A percentile compares a stretch with the other conserved stretches of the same genome.
These are phyloP conservation scores for Carterocephalus palaemon DNA, from an alignment of 2,888 invertebrate genomes.

Conservation along the genomic window DNA sequence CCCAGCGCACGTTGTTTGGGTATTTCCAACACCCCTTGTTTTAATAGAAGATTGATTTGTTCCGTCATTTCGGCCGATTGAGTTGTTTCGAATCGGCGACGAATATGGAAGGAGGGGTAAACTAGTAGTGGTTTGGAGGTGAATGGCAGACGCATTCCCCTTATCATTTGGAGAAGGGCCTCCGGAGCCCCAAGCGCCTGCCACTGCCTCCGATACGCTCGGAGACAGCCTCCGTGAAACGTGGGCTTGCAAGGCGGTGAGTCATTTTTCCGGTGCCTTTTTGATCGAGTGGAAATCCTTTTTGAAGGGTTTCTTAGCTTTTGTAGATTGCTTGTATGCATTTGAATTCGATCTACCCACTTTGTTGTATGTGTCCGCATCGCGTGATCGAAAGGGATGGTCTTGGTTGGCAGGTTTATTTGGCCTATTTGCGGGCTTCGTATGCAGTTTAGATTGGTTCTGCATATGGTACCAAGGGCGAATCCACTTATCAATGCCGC, in stretches of 20 bases:
- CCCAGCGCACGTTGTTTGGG: not conserved
- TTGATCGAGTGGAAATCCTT: not conserved
- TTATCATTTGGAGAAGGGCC: conserved; percentile 20
- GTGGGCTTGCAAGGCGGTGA: not conserved
- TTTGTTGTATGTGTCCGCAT: not conserved
- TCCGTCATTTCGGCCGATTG: not conserved
- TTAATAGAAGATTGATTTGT: not conserved
- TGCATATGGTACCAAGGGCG: not conserved
- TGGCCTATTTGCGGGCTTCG: not conserved
- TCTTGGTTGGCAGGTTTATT: not conserved
- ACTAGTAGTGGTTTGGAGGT: conserved; percentile 17
- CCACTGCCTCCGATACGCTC: conserved; percentile 27
- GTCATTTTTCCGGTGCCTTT: conserved; percentile 9
- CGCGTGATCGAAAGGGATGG: conserved; percentile 2
- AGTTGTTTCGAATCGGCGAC: conserved; percentile 3
- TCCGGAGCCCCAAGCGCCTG: conserved; percentile 21
- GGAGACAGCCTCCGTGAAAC: conserved; percentile 20
- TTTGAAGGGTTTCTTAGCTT: not conserved
- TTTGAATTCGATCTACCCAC: no score
- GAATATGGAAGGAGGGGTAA: not conserved
- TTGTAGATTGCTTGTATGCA: not conserved
- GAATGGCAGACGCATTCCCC: conserved; percentile 25
- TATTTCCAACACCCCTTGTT: not conserved
- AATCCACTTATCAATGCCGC: not conserved
- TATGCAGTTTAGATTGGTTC: not conserved